phyloP scores from a whole-genome alignment of 1,140 invertebrate species.

The Zaprionus gabonicus region DNA sequence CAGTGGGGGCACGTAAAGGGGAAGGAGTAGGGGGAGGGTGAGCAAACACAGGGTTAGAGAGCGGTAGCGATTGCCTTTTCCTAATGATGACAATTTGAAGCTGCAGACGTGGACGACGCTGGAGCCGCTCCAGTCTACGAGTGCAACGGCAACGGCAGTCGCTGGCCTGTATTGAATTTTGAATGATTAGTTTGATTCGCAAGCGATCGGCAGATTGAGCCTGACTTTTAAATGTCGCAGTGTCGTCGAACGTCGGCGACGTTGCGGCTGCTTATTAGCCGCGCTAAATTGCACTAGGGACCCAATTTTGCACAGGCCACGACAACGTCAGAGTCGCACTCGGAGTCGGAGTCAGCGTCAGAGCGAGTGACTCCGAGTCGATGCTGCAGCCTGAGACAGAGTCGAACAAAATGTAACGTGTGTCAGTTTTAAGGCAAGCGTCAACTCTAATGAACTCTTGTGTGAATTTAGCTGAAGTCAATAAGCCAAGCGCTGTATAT shows the following conservation, averaged over 20 bases:
- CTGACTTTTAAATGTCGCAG: conserved; percentile 78
- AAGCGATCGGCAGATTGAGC: conserved; percentile 77
- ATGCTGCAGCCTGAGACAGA: conserved; percentile 8
- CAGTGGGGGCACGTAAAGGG: background rate
- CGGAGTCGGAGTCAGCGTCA: conserved; percentile 11
- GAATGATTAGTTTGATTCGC: conserved; percentile 84
- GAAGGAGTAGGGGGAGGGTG: background rate
- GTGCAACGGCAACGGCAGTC: conserved; percentile 52
- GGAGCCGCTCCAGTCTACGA: conserved; percentile 3
- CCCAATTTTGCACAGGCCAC: conserved; percentile 66
- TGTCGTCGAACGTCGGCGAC: conserved; percentile 64
- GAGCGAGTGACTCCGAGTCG: conserved; percentile 19
- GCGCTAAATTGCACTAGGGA: conserved; percentile 83
- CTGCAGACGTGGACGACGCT: conserved; percentile 5
- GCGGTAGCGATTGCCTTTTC: conserved; percentile 81
- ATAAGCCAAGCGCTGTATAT: conserved; percentile 73
- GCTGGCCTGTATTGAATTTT: conserved; percentile 78
- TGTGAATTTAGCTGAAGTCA: conserved; percentile 80
- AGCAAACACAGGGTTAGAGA: conserved; percentile 46
- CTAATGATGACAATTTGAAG: conserved; percentile 83
- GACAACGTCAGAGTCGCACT: conserved; percentile 26
- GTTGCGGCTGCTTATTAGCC: conserved; percentile 80
- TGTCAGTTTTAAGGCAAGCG: conserved; percentile 84
- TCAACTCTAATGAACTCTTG: conserved; percentile 84
- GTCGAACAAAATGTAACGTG: conserved; percentile 78